Conservation (phyloP, 2,797 vertebrate species). For the Cynodonichthys magdalenae region DNA sequence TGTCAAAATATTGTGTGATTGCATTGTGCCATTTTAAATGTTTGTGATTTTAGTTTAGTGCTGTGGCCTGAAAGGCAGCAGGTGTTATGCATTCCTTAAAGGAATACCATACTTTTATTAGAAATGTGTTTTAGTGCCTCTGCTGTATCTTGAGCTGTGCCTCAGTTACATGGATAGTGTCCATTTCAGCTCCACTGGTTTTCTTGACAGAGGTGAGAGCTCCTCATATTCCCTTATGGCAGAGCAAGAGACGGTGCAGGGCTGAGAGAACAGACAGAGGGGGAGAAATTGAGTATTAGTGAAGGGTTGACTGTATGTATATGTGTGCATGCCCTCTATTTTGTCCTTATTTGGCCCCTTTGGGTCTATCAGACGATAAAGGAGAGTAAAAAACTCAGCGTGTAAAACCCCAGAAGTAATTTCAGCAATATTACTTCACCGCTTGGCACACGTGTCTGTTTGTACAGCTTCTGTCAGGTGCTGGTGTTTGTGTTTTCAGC, state of each 20-base stretch:
- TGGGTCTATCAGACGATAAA: conserved; percentile 35
- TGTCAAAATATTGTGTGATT: too few relatives aligned
- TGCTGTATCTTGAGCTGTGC: conserved; percentile 11
- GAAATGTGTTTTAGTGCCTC: conserved; percentile 5
- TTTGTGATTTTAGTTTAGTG: too few relatives aligned
- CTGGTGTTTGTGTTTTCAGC: conserved; percentile 8
- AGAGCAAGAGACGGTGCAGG: conserved; percentile 11
- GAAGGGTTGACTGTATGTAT: conserved; percentile 13
- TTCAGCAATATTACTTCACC: conserved; percentile 56
- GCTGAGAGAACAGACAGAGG: conserved; percentile 22
- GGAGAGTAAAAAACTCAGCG: conserved; percentile 23
- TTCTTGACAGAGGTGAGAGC: conserved; percentile 55
- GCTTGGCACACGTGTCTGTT: conserved; percentile 33
- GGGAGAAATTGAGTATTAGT: conserved; percentile 23
- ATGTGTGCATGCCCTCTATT: conserved; percentile 30
- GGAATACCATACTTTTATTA: not conserved
- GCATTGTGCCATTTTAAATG: too few relatives aligned
- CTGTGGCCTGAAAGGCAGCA: too few relatives aligned
- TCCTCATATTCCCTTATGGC: conserved; percentile 41
- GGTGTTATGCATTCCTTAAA: too few relatives aligned
- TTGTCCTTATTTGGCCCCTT: conserved; percentile 43
- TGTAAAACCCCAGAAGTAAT: conserved; percentile 67
- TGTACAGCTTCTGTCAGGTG: conserved; percentile 12
- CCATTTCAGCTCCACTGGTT: conserved; percentile 46
- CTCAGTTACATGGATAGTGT: conserved; percentile 36